Evolutionary conservation across 2,797 vertebrate species (phyloP).

Genomic region (Harpagifer antarcticus): DNA sequence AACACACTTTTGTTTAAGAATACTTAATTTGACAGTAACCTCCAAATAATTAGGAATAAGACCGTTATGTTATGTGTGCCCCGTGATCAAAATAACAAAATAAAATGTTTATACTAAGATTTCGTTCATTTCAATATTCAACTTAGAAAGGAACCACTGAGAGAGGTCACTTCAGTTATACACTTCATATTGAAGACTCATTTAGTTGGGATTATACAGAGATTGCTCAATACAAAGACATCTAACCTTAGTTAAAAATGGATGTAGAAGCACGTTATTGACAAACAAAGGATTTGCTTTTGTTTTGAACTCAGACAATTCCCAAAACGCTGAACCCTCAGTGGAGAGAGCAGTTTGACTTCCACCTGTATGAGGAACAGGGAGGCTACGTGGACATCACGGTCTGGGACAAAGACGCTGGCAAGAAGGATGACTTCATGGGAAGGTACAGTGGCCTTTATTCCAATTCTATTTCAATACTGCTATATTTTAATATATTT

Average conservation of each 20-base stretch:
- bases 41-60: not conserved
- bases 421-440: conserved; percentile 98
- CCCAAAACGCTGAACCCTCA: conserved; percentile 96
- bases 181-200: not conserved
- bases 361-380: conserved; percentile 95
- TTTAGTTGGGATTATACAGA: not conserved
- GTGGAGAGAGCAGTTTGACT: conserved; percentile 99
- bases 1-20: conserved; percentile 1
- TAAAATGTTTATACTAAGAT: not conserved
- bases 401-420: conserved; percentile 96
- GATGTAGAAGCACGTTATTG: not conserved
- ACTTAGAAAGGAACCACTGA: not conserved
- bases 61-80: not conserved
- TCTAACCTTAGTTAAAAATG: not conserved
- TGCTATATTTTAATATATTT: too few relatives aligned
- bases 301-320: conserved; percentile 85
- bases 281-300: not conserved
- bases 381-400: conserved; percentile 94
- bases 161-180: not conserved
- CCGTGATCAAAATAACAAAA: not conserved
- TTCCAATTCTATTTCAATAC: too few relatives aligned
- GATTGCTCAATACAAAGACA: not conserved
- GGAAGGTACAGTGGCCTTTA: conserved; percentile 86
- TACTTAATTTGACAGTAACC: not conserved
- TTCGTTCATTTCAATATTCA: not conserved